phyloP scores from a whole-genome alignment of 2,888 invertebrate genomes.

The Leptinotarsa juncta region DNA sequence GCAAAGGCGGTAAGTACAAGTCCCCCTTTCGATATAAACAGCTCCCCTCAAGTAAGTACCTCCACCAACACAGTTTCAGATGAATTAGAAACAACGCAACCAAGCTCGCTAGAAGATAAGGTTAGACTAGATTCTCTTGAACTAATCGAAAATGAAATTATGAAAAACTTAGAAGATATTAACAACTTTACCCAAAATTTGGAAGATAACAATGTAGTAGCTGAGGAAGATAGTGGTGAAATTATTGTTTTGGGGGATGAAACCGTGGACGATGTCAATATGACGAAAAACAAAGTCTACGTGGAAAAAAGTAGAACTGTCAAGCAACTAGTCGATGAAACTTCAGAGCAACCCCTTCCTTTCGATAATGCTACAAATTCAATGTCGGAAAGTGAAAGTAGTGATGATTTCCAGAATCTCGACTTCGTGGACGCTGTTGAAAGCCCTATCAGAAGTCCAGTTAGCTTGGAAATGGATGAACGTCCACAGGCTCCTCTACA shows the following conservation, averaged over 20 bases:
- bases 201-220: slow-evolving; percentile 29
- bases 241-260: slow-evolving; percentile 26
- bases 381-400: slow-evolving; percentile 51
- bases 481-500: not conserved
- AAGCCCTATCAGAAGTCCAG: slow-evolving; percentile 17
- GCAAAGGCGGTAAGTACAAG: slow-evolving; percentile 62
- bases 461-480: slow-evolving; percentile 1
- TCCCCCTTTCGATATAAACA: slow-evolving; percentile 38
- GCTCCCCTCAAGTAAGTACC: slow-evolving; percentile 49
- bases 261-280: slow-evolving; percentile 22
- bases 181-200: slow-evolving; percentile 50
- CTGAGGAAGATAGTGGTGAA: slow-evolving; percentile 25
- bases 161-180: slow-evolving; percentile 55
- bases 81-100: slow-evolving; percentile 16
- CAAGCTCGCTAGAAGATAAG: slow-evolving; percentile 35
- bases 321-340: slow-evolving; percentile 59
- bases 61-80: slow-evolving; percentile 28
- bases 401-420: slow-evolving; percentile 49
- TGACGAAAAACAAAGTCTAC: slow-evolving; percentile 53
- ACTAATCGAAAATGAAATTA: slow-evolving; percentile 53
- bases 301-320: slow-evolving; percentile 64
- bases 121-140: slow-evolving; percentile 43
- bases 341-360: slow-evolving; percentile 42
- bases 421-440: slow-evolving; percentile 56
- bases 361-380: slow-evolving; percentile 36